Conservation (phyloP, 2,797 vertebrate genomes). For the Galaxias olidus region DNA sequence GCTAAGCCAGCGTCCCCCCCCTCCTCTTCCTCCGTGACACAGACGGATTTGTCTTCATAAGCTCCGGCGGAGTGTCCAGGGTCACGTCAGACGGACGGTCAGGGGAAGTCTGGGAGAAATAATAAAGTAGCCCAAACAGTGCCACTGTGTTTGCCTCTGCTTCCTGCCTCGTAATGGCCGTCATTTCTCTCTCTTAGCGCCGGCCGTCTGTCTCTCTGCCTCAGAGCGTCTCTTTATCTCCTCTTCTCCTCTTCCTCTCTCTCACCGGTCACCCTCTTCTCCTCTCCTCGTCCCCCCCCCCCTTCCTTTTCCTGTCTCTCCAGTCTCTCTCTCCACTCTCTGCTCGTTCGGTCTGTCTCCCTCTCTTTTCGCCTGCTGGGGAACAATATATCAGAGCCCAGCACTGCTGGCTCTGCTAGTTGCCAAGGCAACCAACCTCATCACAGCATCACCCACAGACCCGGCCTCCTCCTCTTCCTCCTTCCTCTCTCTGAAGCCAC, state of each 20-base stretch:
- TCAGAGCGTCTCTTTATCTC: slow-evolving; percentile 24
- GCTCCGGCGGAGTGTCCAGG: slow-evolving; percentile 45
- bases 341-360: not conserved
- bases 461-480: slow-evolving; percentile 9
- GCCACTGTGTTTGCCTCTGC: slow-evolving; percentile 44
- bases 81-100: slow-evolving; percentile 40
- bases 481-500: slow-evolving; percentile 22
- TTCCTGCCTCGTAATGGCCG: slow-evolving; percentile 21
- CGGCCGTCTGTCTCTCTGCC: slow-evolving; percentile 52
- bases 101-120: slow-evolving; percentile 51
- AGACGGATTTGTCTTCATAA: slow-evolving; percentile 68
- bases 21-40: slow-evolving; percentile 49
- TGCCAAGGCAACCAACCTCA: slow-evolving; percentile 73
- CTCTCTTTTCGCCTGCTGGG: slow-evolving; percentile 44
- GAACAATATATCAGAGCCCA: slow-evolving; percentile 70
- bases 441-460: slow-evolving; percentile 37
- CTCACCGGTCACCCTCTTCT: slow-evolving; percentile 7
- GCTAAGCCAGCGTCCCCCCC: slow-evolving; percentile 55
- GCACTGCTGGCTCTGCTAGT: slow-evolving; percentile 65
- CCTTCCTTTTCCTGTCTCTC: not conserved
- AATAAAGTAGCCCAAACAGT: slow-evolving; percentile 65
- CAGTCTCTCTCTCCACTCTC: not conserved
- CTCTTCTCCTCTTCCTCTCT: not conserved
- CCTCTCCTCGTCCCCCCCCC: not conserved
- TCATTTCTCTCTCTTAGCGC: slow-evolving; percentile 33